Percentiles rank a stretch among this genome's conserved stretches.
Conservation (phyloP, 2,797 vertebrate genomes). For the Platalea minor region DNA sequence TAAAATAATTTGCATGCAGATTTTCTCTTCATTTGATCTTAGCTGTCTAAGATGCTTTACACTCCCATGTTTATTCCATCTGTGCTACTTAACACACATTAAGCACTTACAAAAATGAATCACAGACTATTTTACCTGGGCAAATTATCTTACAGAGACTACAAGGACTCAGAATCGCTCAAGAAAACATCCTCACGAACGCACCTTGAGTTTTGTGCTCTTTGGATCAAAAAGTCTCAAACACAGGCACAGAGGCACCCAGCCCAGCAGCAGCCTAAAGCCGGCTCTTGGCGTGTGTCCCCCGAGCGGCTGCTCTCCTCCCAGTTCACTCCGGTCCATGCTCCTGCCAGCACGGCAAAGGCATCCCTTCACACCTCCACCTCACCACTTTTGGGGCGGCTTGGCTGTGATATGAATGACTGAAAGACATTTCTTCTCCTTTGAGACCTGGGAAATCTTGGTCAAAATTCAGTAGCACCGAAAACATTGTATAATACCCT, state of each 20-base stretch:
- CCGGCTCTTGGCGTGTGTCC: too few species aligned
- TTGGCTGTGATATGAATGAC: not conserved
- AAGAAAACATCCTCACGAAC: not conserved
- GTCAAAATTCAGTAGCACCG: not conserved
- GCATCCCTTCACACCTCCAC: not conserved
- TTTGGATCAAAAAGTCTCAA: not conserved
- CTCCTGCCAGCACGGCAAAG: not conserved
- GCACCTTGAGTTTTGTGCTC: not conserved
- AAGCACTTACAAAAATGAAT: not conserved
- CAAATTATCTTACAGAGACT: not conserved
- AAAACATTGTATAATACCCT: not conserved
- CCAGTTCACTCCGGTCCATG: not conserved
- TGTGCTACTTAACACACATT: not conserved
- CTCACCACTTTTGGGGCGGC: accelerated
- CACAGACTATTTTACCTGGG: not conserved
- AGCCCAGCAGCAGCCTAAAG: not conserved
- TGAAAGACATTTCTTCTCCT: not conserved
- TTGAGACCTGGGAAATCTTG: not conserved
- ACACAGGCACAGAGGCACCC: not conserved
- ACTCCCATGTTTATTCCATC: not conserved
- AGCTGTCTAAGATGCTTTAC: not conserved
- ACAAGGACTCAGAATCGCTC: not conserved
- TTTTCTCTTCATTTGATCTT: not conserved
- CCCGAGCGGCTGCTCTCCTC: not conserved
- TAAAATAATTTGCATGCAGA: not conserved